These are phyloP conservation scores for Trematocara variabile DNA, from an alignment of 2,113 vertebrate genomes.

Conservation along the genomic window DNA sequence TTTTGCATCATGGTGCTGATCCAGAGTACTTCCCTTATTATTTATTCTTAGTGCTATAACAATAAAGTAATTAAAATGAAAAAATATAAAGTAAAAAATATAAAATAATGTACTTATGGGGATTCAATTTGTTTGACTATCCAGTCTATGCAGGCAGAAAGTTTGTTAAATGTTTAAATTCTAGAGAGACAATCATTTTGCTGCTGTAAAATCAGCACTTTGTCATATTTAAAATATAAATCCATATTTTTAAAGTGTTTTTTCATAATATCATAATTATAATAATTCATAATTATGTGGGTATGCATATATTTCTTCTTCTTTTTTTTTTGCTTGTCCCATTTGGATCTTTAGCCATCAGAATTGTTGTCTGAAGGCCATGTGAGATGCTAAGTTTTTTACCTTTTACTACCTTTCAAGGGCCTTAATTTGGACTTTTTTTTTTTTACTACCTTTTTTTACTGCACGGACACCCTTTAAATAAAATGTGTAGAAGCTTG, in stretches of 20 bases:
- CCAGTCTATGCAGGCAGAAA: not conserved
- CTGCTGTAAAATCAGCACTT: not conserved
- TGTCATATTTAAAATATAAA: not conserved
- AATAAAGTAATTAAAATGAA: not conserved
- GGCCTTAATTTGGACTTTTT: too few species aligned
- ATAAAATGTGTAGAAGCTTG: too few species aligned
- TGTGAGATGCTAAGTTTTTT: too few species aligned
- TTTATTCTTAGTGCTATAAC: not conserved
- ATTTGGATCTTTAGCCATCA: too few species aligned
- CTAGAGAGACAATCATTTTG: not conserved
- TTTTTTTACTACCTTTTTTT: too few species aligned
- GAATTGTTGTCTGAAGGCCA: too few species aligned
- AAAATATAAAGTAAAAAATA: not conserved
- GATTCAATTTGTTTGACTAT: not conserved
- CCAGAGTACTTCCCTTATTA: not conserved
- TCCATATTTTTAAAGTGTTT: not conserved
- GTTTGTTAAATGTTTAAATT: not conserved
- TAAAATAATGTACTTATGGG: not conserved
- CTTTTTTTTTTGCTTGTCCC: too few species aligned
- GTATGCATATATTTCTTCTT: not conserved
- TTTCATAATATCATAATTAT: not conserved
- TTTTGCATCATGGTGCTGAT: not conserved
- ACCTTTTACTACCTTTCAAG: too few species aligned
- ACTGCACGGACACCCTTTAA: too few species aligned
- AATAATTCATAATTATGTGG: not conserved